Base-by-base conservation (phyloP, 2,797 vertebrate species). In the Ctenopoma kingsleyae region DNA sequence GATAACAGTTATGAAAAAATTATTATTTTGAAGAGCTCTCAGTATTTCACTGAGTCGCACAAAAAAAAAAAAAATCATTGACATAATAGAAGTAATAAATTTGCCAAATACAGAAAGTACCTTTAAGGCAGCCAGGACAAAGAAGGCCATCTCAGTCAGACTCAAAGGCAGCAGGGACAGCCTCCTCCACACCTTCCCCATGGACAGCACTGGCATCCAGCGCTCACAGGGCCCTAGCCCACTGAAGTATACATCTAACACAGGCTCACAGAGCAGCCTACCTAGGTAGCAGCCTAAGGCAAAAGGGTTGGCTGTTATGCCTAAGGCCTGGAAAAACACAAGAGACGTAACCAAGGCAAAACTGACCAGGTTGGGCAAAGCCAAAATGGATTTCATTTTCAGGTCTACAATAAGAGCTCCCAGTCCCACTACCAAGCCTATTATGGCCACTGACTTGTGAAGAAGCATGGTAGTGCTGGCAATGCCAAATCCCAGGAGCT, bases 211-310 rank as follows among this genome's bases (percentile, higher is more conserved):
- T 0, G 96, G 96, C 82, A 95, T 95, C 97, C 98, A 99, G 48
- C 98, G 95, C 68, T 99, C 97, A 0, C 93, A 97, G 50, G 97
- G 93, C 4, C 97, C 96, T 66, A 98, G 94, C 64, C 95, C 95
- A 63, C 96, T 97, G 90, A 99, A 99, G 91, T 99, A 99, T 69
- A 99, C 87, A 1, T 99, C 98, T 17, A 99, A 90, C 55, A 98
- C 89, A 0, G 98, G 98, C 87, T 99, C 96, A 62, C 96, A 97
- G 81, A 99, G 93, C 30, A 97, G 91, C 80, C 97, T 94, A 84
- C 96, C 96, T 83, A 99, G 91, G 92, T 94, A 99, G 93, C 98
- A 99, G 0, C 95, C 95, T 87, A 99, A 94, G 68, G 96, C 97
- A 71, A 94, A 95, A 0, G 96, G 96, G 92, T 99, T 99, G 55